Evolutionary conservation across 2,113 vertebrate genomes (phyloP), one percentile per base, ranked within the genome.

Genomic region (Toxotes jaculatrix): DNA sequence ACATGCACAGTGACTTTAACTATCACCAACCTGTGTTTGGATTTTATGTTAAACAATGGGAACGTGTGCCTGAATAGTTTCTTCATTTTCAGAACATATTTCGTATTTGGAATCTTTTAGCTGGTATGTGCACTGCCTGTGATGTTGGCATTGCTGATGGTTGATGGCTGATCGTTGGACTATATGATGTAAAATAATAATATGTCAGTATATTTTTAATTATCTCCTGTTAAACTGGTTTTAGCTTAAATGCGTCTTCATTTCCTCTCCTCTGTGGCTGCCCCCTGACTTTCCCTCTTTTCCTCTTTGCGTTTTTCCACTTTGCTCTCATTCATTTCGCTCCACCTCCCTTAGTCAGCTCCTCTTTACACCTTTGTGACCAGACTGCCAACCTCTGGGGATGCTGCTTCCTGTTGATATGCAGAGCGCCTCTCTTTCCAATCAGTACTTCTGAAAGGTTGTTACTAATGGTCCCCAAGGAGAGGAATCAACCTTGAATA

Each of bases 361-460:
- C 66, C 68, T 70, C 75, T 93, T 85, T 79, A 16, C 80, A 91
- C 93, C 89, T 93, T 87, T 84, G 77, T 80, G 89, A 86, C 78
- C 89, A 89, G 87, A 83, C 76, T 77, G 79, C 57, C 80, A 70
- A 85, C 88, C 91, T 93, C 84, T 70, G 74, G 91, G 84, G 92
- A 87, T 77, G 87, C 86, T 85, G 85, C 63, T 80, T 91, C 83
- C 89, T 91, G 81, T 96, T 97, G 95, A 94, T 91, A 96, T 95
- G 93, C 95, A 93, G 75, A 93, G 82, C 91, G 62, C 90, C 83
- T 90, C 89, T 62, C 82, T 90, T 81, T 93, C 85, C 90, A 96
- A 96, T 96, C 95, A 95, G 94, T 91, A 83, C 88, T 91, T 94
- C 86, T 94, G 92, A 96, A 95, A 95, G 92, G 82, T 89, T 95